These are phyloP conservation scores for Tamandua tetradactyla DNA, from an alignment of 2,797 vertebrate species.

Conservation along the genomic window DNA sequence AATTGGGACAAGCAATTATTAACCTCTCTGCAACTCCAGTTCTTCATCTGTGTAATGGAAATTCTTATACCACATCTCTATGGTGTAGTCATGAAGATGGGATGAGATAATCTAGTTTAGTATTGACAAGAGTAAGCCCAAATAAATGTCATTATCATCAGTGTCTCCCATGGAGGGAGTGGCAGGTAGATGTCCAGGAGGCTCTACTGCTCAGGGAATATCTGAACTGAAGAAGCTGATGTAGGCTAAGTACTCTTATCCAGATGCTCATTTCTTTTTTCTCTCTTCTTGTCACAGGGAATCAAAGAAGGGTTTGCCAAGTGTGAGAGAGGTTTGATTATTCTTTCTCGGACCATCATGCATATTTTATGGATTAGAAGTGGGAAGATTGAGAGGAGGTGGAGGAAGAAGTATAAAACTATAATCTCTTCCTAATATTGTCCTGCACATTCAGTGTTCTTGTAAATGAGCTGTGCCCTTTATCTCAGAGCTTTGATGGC, in stretches of 20 bases:
- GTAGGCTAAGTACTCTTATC: neutral
- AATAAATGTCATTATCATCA: neutral
- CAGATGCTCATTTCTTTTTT: neutral
- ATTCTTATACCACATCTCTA: neutral
- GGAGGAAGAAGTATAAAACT: neutral
- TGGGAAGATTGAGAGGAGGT: too few species aligned
- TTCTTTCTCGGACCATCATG: slow-evolving; percentile 24
- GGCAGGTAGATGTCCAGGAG: neutral
- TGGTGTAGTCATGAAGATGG: neutral
- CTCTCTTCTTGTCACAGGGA: slow-evolving; percentile 49
- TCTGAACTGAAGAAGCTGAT: neutral
- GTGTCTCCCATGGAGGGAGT: too few species aligned
- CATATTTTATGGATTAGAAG: slow-evolving; percentile 60
- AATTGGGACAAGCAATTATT: neutral
- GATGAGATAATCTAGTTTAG: neutral
- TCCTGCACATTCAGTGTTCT: neutral
- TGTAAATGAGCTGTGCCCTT: slow-evolving; percentile 43
- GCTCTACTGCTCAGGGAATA: neutral
- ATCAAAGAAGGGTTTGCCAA: neutral
- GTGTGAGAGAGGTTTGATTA: slow-evolving; percentile 37
- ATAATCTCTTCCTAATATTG: neutral
- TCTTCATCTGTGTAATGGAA: neutral
- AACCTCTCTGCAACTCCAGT: neutral
- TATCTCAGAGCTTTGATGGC: slow-evolving; percentile 54
- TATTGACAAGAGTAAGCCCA: neutral